Evolutionary conservation across 2,113 vertebrate genomes (phyloP).

Genomic region (Cisticola juncidis): DNA sequence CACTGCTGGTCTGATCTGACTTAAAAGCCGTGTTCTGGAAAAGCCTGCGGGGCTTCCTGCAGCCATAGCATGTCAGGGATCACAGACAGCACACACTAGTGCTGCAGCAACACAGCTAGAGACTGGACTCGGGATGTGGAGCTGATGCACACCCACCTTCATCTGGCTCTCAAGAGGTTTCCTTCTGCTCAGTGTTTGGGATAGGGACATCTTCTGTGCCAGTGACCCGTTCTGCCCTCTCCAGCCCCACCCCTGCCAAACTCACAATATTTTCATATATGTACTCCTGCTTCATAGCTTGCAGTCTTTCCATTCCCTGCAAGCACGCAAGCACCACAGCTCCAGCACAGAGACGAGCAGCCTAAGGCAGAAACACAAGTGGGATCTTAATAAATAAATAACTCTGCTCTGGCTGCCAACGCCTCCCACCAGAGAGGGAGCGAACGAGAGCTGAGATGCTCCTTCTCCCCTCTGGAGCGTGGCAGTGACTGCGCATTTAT

Average conservation of each 20-base stretch:
- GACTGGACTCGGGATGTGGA: not conserved
- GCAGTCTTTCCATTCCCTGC: not conserved
- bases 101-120: not conserved
- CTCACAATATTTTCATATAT: not conserved
- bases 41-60: not conserved
- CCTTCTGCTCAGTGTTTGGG: not conserved
- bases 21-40: not conserved
- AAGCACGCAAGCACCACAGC: not conserved
- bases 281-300: not conserved
- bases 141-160: not conserved
- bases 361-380: slow-evolving; percentile 4
- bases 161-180: not conserved
- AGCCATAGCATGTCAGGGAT: not conserved
- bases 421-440: slow-evolving; percentile 1
- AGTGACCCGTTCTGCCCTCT: not conserved
- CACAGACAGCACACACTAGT: not conserved
- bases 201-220: not conserved
- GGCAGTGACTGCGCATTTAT: slow-evolving; percentile 14
- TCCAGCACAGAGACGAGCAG: not conserved
- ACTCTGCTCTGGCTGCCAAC: not conserved
- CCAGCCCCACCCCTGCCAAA: not conserved
- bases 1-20: not conserved
- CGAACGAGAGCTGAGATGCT: not conserved
- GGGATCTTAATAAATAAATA: slow-evolving; percentile 47
- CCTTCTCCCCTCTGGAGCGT: not conserved